Percentiles rank a stretch among this genome's conserved stretches.
Conservation (phyloP, 2,888 invertebrate species). For the Flexamia atlantica region DNA sequence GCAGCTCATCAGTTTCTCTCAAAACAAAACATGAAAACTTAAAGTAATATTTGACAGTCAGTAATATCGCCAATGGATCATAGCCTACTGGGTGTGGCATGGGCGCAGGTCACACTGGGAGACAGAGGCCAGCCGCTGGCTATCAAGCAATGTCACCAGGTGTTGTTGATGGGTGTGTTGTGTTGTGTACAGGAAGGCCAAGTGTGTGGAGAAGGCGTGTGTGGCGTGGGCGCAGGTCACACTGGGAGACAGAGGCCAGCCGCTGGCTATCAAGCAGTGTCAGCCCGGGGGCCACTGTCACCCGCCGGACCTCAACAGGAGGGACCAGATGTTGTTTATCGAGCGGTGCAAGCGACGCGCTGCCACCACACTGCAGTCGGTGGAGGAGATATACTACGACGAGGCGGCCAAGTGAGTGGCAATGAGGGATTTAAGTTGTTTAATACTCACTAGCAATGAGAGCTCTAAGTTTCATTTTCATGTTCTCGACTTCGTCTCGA, state of each 20-base stretch:
- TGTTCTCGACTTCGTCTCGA: too few species aligned
- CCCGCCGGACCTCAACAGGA: background rate
- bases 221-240: background rate
- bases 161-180: background rate
- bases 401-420: slow-evolving; percentile 20
- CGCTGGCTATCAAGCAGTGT: background rate
- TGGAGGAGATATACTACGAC: slow-evolving; percentile 23
- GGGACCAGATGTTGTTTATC: slow-evolving; percentile 23
- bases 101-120: background rate
- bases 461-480: too few species aligned
- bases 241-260: slow-evolving; percentile 1
- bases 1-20: too few species aligned
- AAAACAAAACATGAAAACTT: too few species aligned
- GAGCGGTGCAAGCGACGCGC: slow-evolving; percentile 34
- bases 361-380: background rate
- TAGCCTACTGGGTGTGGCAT: too few species aligned
- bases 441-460: too few species aligned
- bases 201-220: slow-evolving; percentile 44
- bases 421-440: background rate
- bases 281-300: background rate
- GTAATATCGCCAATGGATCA: too few species aligned
- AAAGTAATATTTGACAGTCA: too few species aligned
- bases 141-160: too few species aligned
- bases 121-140: slow-evolving; percentile 11
- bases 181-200: background rate